Evolutionary conservation across 2,888 invertebrate species (phyloP).

Genomic region (Euzetes globulus): DNA sequence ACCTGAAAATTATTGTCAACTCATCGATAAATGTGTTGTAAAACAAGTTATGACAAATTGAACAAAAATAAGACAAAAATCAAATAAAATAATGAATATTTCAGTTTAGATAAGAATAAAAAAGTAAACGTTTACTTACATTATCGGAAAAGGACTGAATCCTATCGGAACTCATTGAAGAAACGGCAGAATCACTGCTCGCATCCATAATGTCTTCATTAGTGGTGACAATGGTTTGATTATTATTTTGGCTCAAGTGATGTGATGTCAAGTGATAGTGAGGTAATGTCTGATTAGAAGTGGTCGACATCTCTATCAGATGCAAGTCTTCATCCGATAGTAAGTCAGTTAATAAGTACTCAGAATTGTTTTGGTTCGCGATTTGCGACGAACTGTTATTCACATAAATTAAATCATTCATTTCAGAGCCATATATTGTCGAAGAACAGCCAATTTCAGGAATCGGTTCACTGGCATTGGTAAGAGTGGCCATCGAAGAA

Average conservation of each 20-base stretch:
- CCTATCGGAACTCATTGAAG: conserved; percentile 76
- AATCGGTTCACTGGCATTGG: conserved; percentile 63
- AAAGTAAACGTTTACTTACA: conserved; percentile 35
- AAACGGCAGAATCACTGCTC: conserved; percentile 82
- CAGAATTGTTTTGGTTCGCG: conserved; percentile 46
- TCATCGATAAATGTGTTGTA: background rate
- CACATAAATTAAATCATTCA: conserved; percentile 38
- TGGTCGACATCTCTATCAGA: conserved; percentile 60
- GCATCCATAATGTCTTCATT: conserved; percentile 62
- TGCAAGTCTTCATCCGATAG: conserved; percentile 81
- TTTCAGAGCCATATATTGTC: conserved; percentile 28
- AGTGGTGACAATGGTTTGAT: conserved; percentile 36
- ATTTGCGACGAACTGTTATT: conserved; percentile 38
- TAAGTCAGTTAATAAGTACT: conserved; percentile 78
- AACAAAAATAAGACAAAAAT: background rate
- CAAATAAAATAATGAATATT: background rate
- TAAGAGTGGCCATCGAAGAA: conserved; percentile 66
- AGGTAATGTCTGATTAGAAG: conserved; percentile 22
- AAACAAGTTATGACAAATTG: background rate
- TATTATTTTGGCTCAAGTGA: conserved; percentile 6
- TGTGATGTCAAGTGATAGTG: conserved; percentile 14
- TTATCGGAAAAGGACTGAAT: conserved; percentile 74
- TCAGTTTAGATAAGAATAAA: background rate
- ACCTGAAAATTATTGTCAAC: conserved; percentile 6
- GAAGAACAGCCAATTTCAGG: conserved; percentile 6